phyloP scores from a whole-genome alignment of 2,888 invertebrate species.

The Coelopa pilipes region DNA sequence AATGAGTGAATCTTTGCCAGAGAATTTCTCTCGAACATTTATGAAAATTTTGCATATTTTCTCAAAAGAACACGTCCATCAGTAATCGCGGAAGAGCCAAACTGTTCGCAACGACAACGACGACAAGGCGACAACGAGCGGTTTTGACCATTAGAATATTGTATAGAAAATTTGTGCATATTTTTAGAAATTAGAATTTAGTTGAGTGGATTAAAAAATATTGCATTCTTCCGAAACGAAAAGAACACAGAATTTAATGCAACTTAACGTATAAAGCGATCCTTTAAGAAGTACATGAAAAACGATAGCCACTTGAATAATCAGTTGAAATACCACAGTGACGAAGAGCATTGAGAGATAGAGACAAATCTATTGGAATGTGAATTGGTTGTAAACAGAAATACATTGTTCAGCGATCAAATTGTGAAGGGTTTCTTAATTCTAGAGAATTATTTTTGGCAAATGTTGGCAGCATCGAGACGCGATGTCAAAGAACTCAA shows the following conservation, averaged over 20 bases:
- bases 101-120: constrained; percentile 17
- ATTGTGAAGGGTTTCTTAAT: no score
- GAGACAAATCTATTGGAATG: not conserved
- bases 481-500: constrained; percentile 3
- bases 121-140: constrained; percentile 1
- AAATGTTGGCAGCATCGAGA: constrained; percentile 35
- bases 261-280: not conserved
- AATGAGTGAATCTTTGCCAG: not conserved
- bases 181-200: constrained; percentile 43
- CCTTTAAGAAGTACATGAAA: not conserved
- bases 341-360: constrained; percentile 4
- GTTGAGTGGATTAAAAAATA: not conserved
- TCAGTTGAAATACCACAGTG: not conserved
- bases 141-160: not conserved
- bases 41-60: constrained; percentile 29
- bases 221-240: not conserved
- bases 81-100: constrained; percentile 21
- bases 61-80: not conserved
- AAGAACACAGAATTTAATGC: not conserved
- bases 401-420: not conserved
- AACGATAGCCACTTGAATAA: no score
- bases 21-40: constrained; percentile 9
- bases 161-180: constrained; percentile 38
- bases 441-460: constrained; percentile 4
- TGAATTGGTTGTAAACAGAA: not conserved